Evolutionary conservation across 2,888 invertebrate species (phyloP).

Genomic region (Dryobotodes eremita): DNA sequence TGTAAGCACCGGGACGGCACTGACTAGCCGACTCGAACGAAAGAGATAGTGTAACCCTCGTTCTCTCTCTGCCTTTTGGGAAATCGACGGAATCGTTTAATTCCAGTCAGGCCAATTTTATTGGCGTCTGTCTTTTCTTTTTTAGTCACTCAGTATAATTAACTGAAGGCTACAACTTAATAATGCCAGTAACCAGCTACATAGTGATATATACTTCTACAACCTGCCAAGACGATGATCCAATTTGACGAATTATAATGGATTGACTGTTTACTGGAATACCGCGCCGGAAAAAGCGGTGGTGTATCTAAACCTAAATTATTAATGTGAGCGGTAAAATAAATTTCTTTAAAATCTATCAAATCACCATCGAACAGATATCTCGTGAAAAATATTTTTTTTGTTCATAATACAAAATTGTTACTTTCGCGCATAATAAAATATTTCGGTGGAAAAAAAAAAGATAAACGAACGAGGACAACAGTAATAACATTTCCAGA

Average conservation of each 20-base stretch:
- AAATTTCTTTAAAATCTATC: background rate
- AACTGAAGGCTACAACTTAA: background rate
- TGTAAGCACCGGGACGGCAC: constrained; percentile 1
- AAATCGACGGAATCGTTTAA: background rate
- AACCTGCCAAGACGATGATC: background rate
- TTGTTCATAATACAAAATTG: background rate
- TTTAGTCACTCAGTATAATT: background rate
- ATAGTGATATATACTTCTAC: background rate
- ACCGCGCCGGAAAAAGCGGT: background rate
- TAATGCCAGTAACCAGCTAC: background rate
- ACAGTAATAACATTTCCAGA: constrained; percentile 54
- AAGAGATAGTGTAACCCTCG: constrained; percentile 24
- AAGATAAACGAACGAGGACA: constrained; percentile 57
- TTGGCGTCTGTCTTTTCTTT: background rate
- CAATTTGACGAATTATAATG: background rate
- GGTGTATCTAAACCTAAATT: background rate
- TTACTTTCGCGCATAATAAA: background rate
- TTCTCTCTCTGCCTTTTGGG: constrained; percentile 22
- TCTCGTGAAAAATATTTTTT: background rate
- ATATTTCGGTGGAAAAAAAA: background rate
- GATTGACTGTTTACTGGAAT: background rate
- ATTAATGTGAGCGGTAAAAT: background rate
- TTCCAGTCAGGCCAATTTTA: background rate
- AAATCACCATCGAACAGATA: background rate
- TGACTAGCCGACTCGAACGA: constrained; percentile 12